Evolutionary conservation across 53 echinoderm and acorn worm species (phyloP).

Genomic region (Pentamera pediparva): DNA sequence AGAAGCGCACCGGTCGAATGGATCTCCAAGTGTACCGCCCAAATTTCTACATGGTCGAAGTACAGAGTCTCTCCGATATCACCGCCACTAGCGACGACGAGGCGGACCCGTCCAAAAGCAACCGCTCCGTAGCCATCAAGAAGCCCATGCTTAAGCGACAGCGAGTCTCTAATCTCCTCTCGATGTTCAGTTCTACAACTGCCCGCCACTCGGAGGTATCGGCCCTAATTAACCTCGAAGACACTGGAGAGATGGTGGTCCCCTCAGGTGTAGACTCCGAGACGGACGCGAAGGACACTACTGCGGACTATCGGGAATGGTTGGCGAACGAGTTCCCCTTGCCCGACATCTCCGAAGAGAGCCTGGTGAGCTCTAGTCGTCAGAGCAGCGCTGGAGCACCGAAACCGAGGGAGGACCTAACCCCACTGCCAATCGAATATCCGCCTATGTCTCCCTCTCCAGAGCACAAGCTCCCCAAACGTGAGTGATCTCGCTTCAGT

Average conservation of each 20-base stretch:
- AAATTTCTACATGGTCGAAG: constrained; percentile 61
- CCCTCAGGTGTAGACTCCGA: constrained; percentile 13
- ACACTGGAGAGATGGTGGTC: constrained; percentile 56
- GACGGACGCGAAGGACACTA: constrained; percentile 18
- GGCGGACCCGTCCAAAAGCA: background rate
- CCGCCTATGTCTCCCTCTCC: background rate
- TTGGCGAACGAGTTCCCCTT: constrained; percentile 80
- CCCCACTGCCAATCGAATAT: constrained; percentile 4
- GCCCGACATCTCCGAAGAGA: constrained; percentile 79
- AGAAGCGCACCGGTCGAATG: constrained; percentile 29
- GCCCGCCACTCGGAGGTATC: constrained; percentile 68
- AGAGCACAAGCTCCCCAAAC: no score
- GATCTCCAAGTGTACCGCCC: constrained; percentile 53
- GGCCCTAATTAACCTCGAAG: constrained; percentile 78
- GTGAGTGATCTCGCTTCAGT: no score
- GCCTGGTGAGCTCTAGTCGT: constrained; percentile 12
- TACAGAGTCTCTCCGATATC: constrained; percentile 76
- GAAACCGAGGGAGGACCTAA: background rate
- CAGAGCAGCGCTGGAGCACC: constrained; percentile 31
- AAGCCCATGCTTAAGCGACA: constrained; percentile 59
- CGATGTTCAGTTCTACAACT: constrained; percentile 87
- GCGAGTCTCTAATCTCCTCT: constrained; percentile 78
- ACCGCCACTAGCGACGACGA: background rate
- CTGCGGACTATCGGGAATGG: constrained; percentile 48
- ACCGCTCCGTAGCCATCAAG: constrained; percentile 42